Percentiles rank a stretch among this genome's conserved stretches.
Conservation (phyloP, 2,113 vertebrate species). For the Clupea harengus region DNA sequence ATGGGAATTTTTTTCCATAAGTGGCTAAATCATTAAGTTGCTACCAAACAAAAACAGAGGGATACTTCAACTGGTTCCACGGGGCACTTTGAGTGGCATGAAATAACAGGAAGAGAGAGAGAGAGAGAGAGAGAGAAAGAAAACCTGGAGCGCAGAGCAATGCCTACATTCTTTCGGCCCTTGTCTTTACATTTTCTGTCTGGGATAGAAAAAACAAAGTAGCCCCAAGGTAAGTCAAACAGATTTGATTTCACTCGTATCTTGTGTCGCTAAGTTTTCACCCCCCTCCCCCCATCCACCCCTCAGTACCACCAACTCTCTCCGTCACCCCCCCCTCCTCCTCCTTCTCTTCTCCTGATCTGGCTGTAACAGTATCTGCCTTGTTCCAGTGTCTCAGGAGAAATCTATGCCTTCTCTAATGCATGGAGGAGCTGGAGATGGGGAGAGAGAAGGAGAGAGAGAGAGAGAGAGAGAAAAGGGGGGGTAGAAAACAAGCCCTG, state of each 20-base stretch:
- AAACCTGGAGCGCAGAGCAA: constrained; percentile 38
- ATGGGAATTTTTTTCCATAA: not conserved
- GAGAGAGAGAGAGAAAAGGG: constrained; percentile 45
- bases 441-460: constrained; percentile 14
- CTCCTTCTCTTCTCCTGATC: constrained; percentile 51
- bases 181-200: constrained; percentile 58
- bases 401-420: constrained; percentile 50
- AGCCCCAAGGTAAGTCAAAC: constrained; percentile 69
- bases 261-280: constrained; percentile 65
- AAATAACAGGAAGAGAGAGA: constrained; percentile 1
- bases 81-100: not conserved
- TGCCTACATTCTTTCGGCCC: constrained; percentile 60
- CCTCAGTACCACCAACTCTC: constrained; percentile 34
- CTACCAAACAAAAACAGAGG: constrained; percentile 3
- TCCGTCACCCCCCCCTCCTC: not conserved
- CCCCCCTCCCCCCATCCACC: not conserved
- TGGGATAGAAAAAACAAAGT: constrained; percentile 49
- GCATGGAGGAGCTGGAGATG: constrained; percentile 49
- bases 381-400: constrained; percentile 55
- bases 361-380: constrained; percentile 70
- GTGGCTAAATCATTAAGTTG: constrained; percentile 1
- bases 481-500: constrained; percentile 47
- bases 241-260: constrained; percentile 77
- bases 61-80: not conserved
- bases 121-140: constrained; percentile 37